phyloP scores from a whole-genome alignment of 1,140 invertebrate species.

The Drosophila lini region DNA sequence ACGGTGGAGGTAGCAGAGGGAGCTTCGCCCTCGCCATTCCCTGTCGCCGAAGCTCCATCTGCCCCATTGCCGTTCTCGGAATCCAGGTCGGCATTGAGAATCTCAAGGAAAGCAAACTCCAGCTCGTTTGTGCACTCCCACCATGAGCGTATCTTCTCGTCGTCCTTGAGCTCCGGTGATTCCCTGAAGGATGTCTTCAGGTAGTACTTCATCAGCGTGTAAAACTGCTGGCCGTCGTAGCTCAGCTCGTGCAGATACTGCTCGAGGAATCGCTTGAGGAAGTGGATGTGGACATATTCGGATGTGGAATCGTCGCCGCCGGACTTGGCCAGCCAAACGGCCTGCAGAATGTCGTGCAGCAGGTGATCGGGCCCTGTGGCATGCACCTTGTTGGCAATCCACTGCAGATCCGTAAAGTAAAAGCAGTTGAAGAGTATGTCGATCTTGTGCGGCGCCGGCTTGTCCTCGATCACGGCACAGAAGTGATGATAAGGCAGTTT shows the following conservation, averaged over 20 bases:
- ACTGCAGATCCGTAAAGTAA: constrained; percentile 88
- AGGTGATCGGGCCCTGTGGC: constrained; percentile 86
- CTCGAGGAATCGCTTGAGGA: constrained; percentile 88
- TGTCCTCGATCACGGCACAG: constrained; percentile 81
- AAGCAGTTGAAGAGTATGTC: constrained; percentile 81
- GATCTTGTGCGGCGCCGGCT: constrained; percentile 74
- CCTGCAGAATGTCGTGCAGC: constrained; percentile 71
- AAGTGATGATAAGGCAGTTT: constrained; percentile 91
- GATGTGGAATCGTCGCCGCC: constrained; percentile 27
- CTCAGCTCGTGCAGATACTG: constrained; percentile 88
- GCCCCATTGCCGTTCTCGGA: constrained; percentile 39
- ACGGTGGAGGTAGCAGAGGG: not conserved
- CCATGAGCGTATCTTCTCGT: constrained; percentile 74
- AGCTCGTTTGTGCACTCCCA: constrained; percentile 75
- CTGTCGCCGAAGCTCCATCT: constrained; percentile 2
- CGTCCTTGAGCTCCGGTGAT: constrained; percentile 61
- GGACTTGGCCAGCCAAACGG: constrained; percentile 62
- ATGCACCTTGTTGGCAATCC: constrained; percentile 91
- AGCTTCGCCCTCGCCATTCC: not conserved
- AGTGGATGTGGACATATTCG: constrained; percentile 85
- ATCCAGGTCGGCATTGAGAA: constrained; percentile 69
- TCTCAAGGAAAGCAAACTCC: constrained; percentile 78
- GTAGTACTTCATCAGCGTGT: constrained; percentile 88
- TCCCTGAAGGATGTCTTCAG: constrained; percentile 85
- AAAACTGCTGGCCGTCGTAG: constrained; percentile 91